Evolutionary conservation across 37 sponge, comb jelly and placozoan genomes (phyloP).

Genomic region (Dysidea cf. avara): DNA sequence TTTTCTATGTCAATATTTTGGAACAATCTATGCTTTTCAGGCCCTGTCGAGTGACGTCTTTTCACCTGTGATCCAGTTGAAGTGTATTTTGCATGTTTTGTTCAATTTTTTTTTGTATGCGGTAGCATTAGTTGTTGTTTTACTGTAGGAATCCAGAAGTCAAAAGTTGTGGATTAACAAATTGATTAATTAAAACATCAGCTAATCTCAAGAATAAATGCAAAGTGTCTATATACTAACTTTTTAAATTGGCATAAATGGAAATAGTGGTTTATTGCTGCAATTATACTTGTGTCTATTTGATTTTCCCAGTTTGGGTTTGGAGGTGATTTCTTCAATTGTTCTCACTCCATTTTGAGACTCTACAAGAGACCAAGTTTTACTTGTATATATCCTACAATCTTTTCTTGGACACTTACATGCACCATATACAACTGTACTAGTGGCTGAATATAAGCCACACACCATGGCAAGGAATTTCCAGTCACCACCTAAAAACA

Average conservation of each 20-base stretch:
- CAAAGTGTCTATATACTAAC: conserved; percentile 34
- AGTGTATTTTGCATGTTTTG: too few relatives aligned
- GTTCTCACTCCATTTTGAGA: conserved; percentile 28
- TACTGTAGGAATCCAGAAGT: too few relatives aligned
- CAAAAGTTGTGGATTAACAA: too few relatives aligned
- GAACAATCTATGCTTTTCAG: conserved; percentile 19
- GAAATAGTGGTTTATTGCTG: conserved; percentile 25
- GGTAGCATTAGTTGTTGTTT: too few relatives aligned
- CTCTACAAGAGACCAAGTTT: conserved; percentile 34
- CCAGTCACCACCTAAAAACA: conserved; percentile 39
- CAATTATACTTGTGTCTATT: too few relatives aligned
- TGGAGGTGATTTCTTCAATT: conserved; percentile 12
- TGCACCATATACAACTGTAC: conserved; percentile 52
- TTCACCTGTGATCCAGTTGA: too few relatives aligned
- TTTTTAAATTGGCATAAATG: conserved; percentile 22
- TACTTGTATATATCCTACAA: conserved; percentile 1
- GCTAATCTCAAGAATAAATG: conserved; percentile 33
- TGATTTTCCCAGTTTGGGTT: too few relatives aligned
- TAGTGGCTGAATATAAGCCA: conserved; percentile 31
- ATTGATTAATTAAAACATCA: conserved; percentile 30
- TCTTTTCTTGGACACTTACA: conserved; percentile 5
- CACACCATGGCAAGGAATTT: conserved; percentile 34
- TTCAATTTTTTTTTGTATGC: too few relatives aligned
- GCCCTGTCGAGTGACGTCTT: conserved; percentile 26
- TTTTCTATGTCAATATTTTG: neutral